Percentiles rank a stretch among this genome's conserved stretches.
These are phyloP conservation scores for Clitarchus hookeri DNA, from an alignment of 2,888 invertebrate genomes.

Conservation along the genomic window DNA sequence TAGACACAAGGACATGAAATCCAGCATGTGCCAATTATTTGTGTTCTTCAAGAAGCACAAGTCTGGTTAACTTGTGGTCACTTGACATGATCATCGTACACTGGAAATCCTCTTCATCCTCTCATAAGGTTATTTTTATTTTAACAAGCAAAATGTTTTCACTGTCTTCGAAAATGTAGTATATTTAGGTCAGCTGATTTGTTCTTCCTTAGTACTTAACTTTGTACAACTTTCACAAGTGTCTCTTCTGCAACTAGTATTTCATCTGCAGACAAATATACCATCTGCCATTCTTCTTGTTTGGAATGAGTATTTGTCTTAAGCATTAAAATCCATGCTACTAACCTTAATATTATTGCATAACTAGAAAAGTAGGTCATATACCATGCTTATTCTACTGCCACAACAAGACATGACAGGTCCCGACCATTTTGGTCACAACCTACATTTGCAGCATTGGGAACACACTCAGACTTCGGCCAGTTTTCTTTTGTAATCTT, in stretches of 20 bases:
- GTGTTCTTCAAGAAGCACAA: not conserved
- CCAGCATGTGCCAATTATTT: not conserved
- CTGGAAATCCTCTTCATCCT: not conserved
- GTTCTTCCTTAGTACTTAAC: not conserved
- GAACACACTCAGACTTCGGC: not conserved
- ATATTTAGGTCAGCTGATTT: not conserved
- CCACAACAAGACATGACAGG: not conserved
- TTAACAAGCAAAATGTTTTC: not conserved
- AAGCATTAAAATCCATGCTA: not conserved
- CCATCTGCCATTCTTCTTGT: not conserved
- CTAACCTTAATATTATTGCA: not conserved
- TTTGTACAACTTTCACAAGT: not conserved
- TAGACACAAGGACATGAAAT: not conserved
- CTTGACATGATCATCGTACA: not conserved
- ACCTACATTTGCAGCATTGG: not conserved
- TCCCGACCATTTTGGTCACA: not conserved
- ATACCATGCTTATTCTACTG: not conserved
- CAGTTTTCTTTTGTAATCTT: conserved; percentile 12
- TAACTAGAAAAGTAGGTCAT: not conserved
- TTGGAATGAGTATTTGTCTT: not conserved
- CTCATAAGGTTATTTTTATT: not conserved
- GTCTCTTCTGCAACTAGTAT: too few species aligned
- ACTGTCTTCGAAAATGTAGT: not conserved
- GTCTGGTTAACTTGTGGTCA: not conserved
- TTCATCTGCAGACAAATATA: too few species aligned